These are phyloP conservation scores for Lymantria monacha DNA, from an alignment of 2,888 invertebrate genomes.

Conservation along the genomic window DNA sequence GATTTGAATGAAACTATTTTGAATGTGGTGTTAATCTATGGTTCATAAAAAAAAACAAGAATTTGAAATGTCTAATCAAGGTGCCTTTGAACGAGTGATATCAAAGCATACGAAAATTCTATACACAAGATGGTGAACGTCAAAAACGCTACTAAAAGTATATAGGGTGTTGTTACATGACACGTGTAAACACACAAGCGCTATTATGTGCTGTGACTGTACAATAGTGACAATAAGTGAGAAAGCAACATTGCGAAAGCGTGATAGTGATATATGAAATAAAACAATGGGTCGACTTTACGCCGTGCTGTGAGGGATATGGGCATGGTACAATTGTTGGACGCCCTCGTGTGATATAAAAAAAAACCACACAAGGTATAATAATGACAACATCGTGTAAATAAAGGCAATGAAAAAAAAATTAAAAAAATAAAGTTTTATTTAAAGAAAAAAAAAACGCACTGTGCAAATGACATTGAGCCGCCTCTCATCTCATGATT, in stretches of 20 bases:
- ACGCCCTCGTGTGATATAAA: constrained; percentile 11
- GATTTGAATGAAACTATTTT: constrained; percentile 9
- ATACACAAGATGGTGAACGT: constrained; percentile 35
- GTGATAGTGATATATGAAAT: constrained; percentile 41
- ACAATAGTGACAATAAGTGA: constrained; percentile 38
- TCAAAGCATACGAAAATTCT: constrained; percentile 38
- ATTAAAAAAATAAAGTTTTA: constrained; percentile 15
- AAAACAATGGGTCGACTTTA: constrained; percentile 78
- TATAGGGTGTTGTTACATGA: constrained; percentile 29
- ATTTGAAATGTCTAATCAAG: constrained; percentile 17
- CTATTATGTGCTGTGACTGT: constrained; percentile 41
- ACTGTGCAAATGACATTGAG: not conserved
- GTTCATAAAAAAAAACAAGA: constrained; percentile 7
- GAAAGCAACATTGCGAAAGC: constrained; percentile 29
- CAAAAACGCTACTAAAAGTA: constrained; percentile 32
- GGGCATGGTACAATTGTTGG: constrained; percentile 34
- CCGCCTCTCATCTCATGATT: constrained; percentile 38
- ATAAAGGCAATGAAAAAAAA: constrained; percentile 3
- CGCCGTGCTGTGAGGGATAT: constrained; percentile 59
- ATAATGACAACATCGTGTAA: not conserved
- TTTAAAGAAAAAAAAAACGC: not conserved
- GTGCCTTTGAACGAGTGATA: constrained; percentile 35
- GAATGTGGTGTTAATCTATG: constrained; percentile 14
- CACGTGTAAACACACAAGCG: constrained; percentile 32
- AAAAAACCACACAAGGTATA: constrained; percentile 8